Conservation (phyloP, 2,797 vertebrate genomes). For the Rhodeus uyekii region DNA sequence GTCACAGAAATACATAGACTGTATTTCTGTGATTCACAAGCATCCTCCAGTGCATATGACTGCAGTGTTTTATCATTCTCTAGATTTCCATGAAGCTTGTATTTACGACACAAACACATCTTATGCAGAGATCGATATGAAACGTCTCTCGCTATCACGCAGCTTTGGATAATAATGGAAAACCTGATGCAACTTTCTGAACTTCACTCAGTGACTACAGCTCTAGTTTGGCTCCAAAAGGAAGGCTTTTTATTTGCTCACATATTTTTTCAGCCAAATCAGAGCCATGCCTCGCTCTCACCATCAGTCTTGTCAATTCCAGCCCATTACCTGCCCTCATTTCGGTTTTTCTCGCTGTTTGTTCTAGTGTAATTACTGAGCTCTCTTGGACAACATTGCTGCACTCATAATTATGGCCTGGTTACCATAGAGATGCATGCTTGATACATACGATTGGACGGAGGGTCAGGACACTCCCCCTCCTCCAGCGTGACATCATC, state of each 20-base stretch:
- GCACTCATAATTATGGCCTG: conserved; percentile 43
- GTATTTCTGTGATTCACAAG: not conserved
- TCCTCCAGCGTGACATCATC: conserved; percentile 94
- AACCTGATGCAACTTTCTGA: too few species aligned
- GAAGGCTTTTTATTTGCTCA: not conserved
- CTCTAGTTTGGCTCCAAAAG: not conserved
- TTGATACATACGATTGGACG: conserved; percentile 84
- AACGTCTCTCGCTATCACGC: not conserved
- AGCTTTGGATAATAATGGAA: conserved; percentile 1
- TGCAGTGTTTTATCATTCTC: not conserved
- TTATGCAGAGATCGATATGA: not conserved
- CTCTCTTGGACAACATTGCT: conserved; percentile 2
- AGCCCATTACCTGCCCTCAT: conserved; percentile 50
- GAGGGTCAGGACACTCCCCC: conserved; percentile 91
- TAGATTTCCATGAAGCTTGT: not conserved
- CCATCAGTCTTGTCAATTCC: conserved; percentile 43
- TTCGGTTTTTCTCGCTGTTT: conserved; percentile 36
- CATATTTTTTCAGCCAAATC: not conserved
- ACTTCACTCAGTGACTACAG: not conserved
- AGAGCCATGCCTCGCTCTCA: conserved; percentile 29
- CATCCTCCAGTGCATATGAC: not conserved
- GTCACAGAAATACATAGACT: too few species aligned
- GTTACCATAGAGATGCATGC: conserved; percentile 65
- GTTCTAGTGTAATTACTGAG: conserved; percentile 41
- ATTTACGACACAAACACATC: not conserved